A percentile compares a stretch with the other conserved stretches of the same genome.
Evolutionary conservation across 2,888 invertebrate genomes (phyloP).

Genomic region (Blastobasis lacticolella): DNA sequence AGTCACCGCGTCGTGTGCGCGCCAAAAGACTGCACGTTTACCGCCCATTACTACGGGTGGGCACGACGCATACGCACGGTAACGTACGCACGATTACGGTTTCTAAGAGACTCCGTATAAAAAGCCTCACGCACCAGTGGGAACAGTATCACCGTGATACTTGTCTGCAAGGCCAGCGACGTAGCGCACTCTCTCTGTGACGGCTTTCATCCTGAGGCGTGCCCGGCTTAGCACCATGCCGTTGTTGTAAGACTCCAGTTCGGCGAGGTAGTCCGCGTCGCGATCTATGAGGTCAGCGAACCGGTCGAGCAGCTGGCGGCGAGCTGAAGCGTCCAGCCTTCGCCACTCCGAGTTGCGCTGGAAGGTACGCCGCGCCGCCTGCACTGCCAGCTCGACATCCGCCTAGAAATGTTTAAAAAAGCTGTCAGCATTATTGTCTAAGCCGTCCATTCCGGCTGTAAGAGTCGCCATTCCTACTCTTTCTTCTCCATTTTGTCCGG

Average conservation of each 20-base stretch:
- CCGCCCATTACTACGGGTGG: no score
- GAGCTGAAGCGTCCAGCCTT: conserved; percentile 82
- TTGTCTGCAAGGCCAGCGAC: conserved; percentile 96
- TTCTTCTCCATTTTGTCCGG: no score
- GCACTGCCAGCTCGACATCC: conserved; percentile 87
- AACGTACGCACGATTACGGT: no score
- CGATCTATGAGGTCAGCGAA: conserved; percentile 85
- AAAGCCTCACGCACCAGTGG: conserved; percentile 69
- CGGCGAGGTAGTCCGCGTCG: conserved; percentile 83
- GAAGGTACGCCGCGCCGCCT: conserved; percentile 86
- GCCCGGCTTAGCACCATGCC: conserved; percentile 84
- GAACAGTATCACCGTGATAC: conserved; percentile 84
- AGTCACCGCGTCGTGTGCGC: no score
- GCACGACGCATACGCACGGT: no score
- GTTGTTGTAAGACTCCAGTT: conserved; percentile 93
- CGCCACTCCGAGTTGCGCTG: conserved; percentile 51
- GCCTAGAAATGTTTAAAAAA: conserved; percentile 72
- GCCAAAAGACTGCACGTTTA: no score
- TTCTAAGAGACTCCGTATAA: no score
- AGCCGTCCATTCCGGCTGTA: no score
- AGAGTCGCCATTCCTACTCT: no score
- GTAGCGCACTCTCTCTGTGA: conserved; percentile 93
- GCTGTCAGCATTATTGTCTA: no score
- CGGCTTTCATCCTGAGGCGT: conserved; percentile 74
- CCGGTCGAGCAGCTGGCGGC: conserved; percentile 82